Percentiles rank a stretch among this genome's conserved stretches.
phyloP scores from a whole-genome alignment of 2,888 invertebrate genomes.

The Mongoloraphidia duomilia region DNA sequence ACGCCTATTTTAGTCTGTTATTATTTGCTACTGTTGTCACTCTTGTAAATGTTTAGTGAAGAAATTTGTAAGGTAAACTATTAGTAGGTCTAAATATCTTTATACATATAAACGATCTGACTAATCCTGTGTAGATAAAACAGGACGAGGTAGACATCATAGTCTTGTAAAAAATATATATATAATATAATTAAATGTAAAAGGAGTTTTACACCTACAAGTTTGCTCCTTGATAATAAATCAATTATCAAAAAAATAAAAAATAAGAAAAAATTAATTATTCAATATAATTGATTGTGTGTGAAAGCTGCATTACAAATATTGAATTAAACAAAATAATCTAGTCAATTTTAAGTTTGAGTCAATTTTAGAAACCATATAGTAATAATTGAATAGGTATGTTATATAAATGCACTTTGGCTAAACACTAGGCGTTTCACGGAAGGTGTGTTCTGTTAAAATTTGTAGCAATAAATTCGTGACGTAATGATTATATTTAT shows the following conservation, averaged over 20 bases:
- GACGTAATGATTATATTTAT: too few species aligned
- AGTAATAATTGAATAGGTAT: not conserved
- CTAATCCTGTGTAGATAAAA: too few species aligned
- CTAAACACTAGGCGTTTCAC: not conserved
- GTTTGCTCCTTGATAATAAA: not conserved
- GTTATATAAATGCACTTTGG: not conserved
- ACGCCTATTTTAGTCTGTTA: not conserved
- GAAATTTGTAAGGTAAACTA: not conserved
- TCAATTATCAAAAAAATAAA: not conserved
- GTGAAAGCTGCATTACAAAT: not conserved
- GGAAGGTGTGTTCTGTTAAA: too few species aligned
- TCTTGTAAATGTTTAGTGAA: not conserved
- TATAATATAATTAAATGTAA: not conserved
- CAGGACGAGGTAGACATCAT: too few species aligned
- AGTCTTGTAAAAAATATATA: not conserved
- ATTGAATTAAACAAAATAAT: not conserved
- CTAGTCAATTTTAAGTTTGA: conserved; percentile 1
- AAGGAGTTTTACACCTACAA: not conserved
- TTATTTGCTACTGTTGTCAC: not conserved
- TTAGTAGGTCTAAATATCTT: not conserved
- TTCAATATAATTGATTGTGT: not conserved
- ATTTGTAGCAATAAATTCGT: too few species aligned
- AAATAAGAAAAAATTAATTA: too few species aligned
- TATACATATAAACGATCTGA: not conserved
- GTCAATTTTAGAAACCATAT: not conserved